Percentiles rank a stretch among this genome's conserved stretches.
These are phyloP conservation scores for Drosophila sechellia DNA, from an alignment of 1,140 invertebrate genomes.

Conservation along the genomic window DNA sequence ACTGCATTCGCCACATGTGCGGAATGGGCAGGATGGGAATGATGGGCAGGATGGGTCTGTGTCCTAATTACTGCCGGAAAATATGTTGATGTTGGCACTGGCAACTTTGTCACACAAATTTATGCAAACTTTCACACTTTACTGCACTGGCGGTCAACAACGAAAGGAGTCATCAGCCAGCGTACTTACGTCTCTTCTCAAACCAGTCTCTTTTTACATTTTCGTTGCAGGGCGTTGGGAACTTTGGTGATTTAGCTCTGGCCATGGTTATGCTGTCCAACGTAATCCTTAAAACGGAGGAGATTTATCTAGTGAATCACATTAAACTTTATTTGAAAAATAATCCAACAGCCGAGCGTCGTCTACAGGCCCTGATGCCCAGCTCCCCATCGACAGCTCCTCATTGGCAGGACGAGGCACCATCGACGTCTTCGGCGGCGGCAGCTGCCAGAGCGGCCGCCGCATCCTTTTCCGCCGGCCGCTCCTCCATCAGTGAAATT, in stretches of 20 bases:
- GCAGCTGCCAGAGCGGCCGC: slow-evolving; percentile 64
- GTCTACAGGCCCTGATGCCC: slow-evolving; percentile 29
- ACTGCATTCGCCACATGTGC: slow-evolving; percentile 53
- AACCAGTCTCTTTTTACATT: background rate
- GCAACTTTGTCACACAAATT: slow-evolving; percentile 73
- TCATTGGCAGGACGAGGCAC: slow-evolving; percentile 64
- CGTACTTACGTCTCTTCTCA: slow-evolving; percentile 24
- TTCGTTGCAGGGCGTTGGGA: slow-evolving; percentile 69
- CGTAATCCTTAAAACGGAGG: slow-evolving; percentile 84
- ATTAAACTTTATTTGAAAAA: slow-evolving; percentile 85
- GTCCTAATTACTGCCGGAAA: slow-evolving; percentile 74
- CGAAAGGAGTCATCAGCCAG: slow-evolving; percentile 45
- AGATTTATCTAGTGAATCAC: slow-evolving; percentile 85
- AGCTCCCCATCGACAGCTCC: slow-evolving; percentile 12
- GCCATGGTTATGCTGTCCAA: slow-evolving; percentile 81
- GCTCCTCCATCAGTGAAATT: slow-evolving; percentile 71
- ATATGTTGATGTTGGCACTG: slow-evolving; percentile 75
- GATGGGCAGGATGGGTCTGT: slow-evolving; percentile 11
- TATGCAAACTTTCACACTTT: slow-evolving; percentile 81
- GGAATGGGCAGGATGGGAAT: background rate
- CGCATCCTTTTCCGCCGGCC: slow-evolving; percentile 7
- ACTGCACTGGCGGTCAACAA: slow-evolving; percentile 60
- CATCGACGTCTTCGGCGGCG: slow-evolving; percentile 78
- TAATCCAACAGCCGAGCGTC: slow-evolving; percentile 67
- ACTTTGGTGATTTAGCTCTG: slow-evolving; percentile 83